phyloP scores from a whole-genome alignment of 2,113 vertebrate genomes.

The Sigmodon hispidus region DNA sequence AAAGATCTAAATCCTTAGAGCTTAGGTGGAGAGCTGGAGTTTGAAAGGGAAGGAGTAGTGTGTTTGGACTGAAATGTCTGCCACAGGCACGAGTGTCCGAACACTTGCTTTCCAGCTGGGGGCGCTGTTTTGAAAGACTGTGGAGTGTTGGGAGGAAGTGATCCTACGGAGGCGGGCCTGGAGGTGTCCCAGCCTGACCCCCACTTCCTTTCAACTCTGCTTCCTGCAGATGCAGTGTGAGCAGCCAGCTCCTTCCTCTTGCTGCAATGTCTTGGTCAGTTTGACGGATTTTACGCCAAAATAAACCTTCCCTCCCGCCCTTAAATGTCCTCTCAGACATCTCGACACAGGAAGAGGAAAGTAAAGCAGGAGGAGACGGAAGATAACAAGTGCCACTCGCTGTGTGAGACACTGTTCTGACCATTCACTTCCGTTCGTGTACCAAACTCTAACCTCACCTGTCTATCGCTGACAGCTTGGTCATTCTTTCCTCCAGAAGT shows the following conservation, averaged over 20 bases:
- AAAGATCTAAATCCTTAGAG: not conserved
- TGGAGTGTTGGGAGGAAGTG: not conserved
- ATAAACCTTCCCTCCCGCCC: not conserved
- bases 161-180: not conserved
- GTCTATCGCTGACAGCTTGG: not conserved
- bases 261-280: not conserved
- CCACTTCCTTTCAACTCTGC: not conserved
- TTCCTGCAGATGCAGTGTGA: not conserved
- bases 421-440: not conserved
- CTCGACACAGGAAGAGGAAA: not conserved
- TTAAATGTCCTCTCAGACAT: not conserved
- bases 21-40: not conserved
- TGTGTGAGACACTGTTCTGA: not conserved
- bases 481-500: conserved; percentile 24
- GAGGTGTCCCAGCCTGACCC: not conserved
- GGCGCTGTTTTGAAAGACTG: not conserved
- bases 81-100: not conserved
- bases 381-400: not conserved
- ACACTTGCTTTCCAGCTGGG: not conserved
- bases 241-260: too few species aligned
- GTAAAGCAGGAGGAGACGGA: not conserved
- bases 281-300: not conserved
- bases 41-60: not conserved
- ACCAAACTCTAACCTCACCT: not conserved
- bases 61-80: not conserved